These are phyloP conservation scores for Hirtodrosophila confusa DNA, from an alignment of 2,888 invertebrate genomes.

Conservation along the genomic window DNA sequence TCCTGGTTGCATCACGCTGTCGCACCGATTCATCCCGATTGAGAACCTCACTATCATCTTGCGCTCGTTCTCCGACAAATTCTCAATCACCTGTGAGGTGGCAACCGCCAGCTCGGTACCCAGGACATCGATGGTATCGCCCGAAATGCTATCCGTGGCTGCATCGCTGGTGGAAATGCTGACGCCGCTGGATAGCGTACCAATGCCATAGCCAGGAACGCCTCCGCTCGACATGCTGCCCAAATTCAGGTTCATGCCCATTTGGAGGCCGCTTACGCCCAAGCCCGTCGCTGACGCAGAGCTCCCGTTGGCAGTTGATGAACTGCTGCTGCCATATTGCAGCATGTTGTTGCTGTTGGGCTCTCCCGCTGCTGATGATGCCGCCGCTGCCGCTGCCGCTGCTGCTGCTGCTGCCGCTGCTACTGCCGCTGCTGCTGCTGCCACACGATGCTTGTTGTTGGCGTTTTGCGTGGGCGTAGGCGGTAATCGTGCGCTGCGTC, in stretches of 20 bases:
- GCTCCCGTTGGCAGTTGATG: constrained; percentile 32
- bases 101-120: constrained; percentile 82
- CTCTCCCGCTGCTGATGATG: constrained; percentile 42
- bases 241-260: constrained; percentile 52
- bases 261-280: constrained; percentile 44
- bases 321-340: constrained; percentile 56
- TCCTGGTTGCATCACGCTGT: constrained; percentile 85
- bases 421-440: constrained; percentile 53
- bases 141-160: constrained; percentile 71
- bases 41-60: constrained; percentile 85
- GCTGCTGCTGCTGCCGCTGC: constrained; percentile 43
- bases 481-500: constrained; percentile 83
- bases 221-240: constrained; percentile 38
- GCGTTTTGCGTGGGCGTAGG: constrained; percentile 80
- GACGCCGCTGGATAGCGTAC: constrained; percentile 35
- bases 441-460: constrained; percentile 67
- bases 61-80: constrained; percentile 84
- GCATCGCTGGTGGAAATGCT: constrained; percentile 61
- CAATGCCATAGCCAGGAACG: constrained; percentile 38
- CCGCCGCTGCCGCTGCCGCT: constrained; percentile 44
- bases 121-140: constrained; percentile 80
- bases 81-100: constrained; percentile 83
- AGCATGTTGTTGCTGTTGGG: constrained; percentile 78
- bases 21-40: constrained; percentile 85
- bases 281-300: constrained; percentile 37